Conservation (phyloP, 1,140 invertebrate genomes). For the Dendrolimus punctatus region DNA sequence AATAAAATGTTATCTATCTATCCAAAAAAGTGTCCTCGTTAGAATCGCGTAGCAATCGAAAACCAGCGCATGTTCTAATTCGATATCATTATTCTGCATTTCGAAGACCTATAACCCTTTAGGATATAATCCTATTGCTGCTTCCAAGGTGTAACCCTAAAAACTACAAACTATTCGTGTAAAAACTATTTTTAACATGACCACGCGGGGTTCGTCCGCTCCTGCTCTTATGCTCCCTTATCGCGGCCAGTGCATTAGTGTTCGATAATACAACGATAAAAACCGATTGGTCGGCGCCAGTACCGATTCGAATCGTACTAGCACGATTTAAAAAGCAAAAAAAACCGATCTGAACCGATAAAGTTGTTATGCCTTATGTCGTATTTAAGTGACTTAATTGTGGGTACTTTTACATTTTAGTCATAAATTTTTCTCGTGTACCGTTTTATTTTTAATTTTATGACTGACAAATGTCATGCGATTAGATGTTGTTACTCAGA, state of each 20-base stretch:
- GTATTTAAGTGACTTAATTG: constrained; percentile 62
- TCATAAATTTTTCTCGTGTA: constrained; percentile 20
- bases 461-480: not conserved
- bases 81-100: no score
- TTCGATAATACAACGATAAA: constrained; percentile 64
- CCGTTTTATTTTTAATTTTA: constrained; percentile 10
- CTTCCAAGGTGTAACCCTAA: constrained; percentile 20
- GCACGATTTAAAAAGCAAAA: constrained; percentile 59
- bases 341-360: constrained; percentile 58
- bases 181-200: constrained; percentile 67
- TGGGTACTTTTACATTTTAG: constrained; percentile 53
- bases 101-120: no score
- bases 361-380: constrained; percentile 61
- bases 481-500: no score
- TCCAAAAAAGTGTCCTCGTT: no score
- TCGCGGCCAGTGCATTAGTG: constrained; percentile 65
- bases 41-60: no score
- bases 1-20: no score
- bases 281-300: constrained; percentile 63
- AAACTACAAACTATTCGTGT: constrained; percentile 63
- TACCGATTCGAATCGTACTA: constrained; percentile 56
- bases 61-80: no score
- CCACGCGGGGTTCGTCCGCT: constrained; percentile 65
- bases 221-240: constrained; percentile 63
- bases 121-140: no score